Conservation (phyloP, 2,888 invertebrate genomes). For the Dusona sp. region DNA sequence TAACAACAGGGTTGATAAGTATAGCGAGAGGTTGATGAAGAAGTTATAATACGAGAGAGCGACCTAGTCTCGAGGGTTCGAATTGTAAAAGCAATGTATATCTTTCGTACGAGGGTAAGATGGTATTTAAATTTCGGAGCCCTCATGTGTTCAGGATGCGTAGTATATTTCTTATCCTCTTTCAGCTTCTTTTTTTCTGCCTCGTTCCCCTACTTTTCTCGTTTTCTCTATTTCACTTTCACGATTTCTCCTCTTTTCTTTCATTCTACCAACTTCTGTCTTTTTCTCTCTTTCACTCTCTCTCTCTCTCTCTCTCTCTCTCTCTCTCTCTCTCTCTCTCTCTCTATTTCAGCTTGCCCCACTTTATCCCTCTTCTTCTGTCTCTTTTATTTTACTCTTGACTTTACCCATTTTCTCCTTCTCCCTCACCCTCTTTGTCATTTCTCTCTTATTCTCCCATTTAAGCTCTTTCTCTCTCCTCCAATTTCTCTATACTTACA, state of each 20-base stretch:
- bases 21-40: neutral
- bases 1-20: neutral
- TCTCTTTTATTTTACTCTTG: neutral
- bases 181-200: neutral
- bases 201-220: slow-evolving; percentile 2
- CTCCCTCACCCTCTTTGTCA: neutral
- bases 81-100: slow-evolving; percentile 9
- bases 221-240: slow-evolving; percentile 11
- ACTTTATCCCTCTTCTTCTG: slow-evolving; percentile 12
- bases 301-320: neutral
- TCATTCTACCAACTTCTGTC: no score
- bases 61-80: slow-evolving; percentile 18
- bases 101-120: slow-evolving; percentile 38
- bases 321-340: neutral
- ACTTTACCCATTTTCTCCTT: neutral
- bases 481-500: neutral
- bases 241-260: no score
- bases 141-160: slow-evolving; percentile 77
- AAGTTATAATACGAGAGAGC: neutral
- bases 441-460: neutral
- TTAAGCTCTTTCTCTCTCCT: slow-evolving; percentile 17
- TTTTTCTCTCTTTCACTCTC: neutral
- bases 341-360: neutral
- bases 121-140: slow-evolving; percentile 69
- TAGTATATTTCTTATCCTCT: slow-evolving; percentile 69